Base-by-base conservation (phyloP, 2,888 invertebrate species). In the Cryptophagus acutangulus region DNA sequence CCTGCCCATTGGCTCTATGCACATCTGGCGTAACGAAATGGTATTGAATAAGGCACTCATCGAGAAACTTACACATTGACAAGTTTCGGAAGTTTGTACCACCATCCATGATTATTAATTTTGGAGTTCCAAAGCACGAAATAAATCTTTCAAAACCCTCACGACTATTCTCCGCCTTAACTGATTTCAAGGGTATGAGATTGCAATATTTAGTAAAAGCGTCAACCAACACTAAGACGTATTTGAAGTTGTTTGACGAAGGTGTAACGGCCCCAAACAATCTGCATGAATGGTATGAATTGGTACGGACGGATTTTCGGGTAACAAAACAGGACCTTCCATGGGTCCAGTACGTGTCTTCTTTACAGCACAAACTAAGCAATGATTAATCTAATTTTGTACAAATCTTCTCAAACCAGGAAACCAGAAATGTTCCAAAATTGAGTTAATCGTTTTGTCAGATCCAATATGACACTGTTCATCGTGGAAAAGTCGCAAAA, bases 391-490 rank as follows among this genome's bases (percentile, higher is more conserved):
- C 38, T 60, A 61, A 31, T 56, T 59, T 36, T 10, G 46, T 3
- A 37, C 40, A 38, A 40, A 43, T 15, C 34, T 35, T 12, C 38
- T 20, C 41, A 49, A 44, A n/a, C 38, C 10, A 8, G 46, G 40
- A 36, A 49, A 49, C 49, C 49, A 49, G 24, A 45, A 49, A 6
- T 34, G 34, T 20, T 56, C 52, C 2, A 46, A 38, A 14, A 67
- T 38, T 38, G 46, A 51, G 2, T 54, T 47, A 1, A 63, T 13
- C 1, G 62, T 65, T 35, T 63, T 65, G 1, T 62, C 59, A 2
- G 55, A 15, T 2, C 58, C 62, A 38, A 66, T 58, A 45, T 70
- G 66, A 8, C 65, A 64, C 12, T 57, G 43, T n/a, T 66, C 62
- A 34, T 69, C 66, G 33, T 69, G 68, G 29, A 59, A 61, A 29